Evolutionary conservation across 2,797 vertebrate species (phyloP).

Genomic region (Rhinoraja longicauda): DNA sequence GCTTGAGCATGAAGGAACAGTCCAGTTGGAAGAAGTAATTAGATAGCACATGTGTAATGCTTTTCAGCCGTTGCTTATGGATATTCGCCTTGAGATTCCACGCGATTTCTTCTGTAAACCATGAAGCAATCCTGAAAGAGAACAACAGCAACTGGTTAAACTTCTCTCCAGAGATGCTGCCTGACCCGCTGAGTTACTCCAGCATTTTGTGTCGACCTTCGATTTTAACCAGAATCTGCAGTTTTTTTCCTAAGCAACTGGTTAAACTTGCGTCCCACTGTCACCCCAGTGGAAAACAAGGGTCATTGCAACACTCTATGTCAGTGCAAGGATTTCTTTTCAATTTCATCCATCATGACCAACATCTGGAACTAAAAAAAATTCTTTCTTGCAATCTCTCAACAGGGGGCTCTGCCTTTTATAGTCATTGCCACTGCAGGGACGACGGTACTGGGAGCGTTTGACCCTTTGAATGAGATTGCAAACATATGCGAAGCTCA

Average conservation of each 20-base stretch:
- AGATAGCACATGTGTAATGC: too few relatives aligned
- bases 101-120: not conserved
- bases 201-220: too few relatives aligned
- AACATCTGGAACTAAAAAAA: not conserved
- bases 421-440: slow-evolving; percentile 72
- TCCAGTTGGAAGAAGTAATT: not conserved
- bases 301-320: not conserved
- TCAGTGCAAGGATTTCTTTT: not conserved
- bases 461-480: slow-evolving; percentile 72
- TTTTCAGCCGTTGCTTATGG: not conserved
- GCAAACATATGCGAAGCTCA: slow-evolving; percentile 64
- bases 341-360: not conserved
- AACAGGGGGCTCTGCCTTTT: slow-evolving; percentile 67
- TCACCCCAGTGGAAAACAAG: not conserved
- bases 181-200: too few relatives aligned
- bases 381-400: not conserved
- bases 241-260: not conserved
- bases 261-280: not conserved
- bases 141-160: not conserved
- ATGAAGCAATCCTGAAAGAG: not conserved
- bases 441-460: slow-evolving; percentile 71
- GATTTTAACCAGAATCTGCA: too few relatives aligned
- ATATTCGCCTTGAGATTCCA: not conserved
- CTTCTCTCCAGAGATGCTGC: too few relatives aligned
- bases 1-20: not conserved